Conservation (phyloP, 2,888 invertebrate genomes). For the Lasius platythorax region DNA sequence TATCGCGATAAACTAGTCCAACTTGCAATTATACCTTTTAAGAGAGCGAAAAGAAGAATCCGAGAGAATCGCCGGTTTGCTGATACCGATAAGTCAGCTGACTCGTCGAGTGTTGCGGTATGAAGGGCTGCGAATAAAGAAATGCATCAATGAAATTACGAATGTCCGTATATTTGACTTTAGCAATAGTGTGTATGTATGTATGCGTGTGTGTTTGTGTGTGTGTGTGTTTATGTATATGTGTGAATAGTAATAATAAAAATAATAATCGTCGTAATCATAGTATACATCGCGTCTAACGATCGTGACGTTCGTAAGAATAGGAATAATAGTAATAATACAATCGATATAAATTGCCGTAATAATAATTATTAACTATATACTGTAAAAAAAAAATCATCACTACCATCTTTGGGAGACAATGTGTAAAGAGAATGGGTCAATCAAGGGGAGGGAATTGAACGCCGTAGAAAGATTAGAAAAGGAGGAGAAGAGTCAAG, state of each 20-base stretch:
- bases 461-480: conserved; percentile 49
- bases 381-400: conserved; percentile 70
- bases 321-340: conserved; percentile 71
- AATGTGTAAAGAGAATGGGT: conserved; percentile 71
- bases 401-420: conserved; percentile 83
- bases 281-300: conserved; percentile 76
- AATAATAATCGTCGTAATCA: conserved; percentile 77
- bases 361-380: conserved; percentile 65
- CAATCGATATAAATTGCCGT: conserved; percentile 67
- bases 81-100: not conserved
- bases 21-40: conserved; percentile 3
- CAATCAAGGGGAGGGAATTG: conserved; percentile 35
- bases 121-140: not conserved
- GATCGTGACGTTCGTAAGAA: conserved; percentile 70
- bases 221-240: conserved; percentile 54
- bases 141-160: conserved; percentile 70
- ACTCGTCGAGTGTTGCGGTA: not conserved
- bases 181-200: conserved; percentile 69
- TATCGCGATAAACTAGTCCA: not conserved
- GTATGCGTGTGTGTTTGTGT: not conserved
- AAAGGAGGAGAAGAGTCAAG: conserved; percentile 26
- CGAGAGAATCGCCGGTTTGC: conserved; percentile 4
- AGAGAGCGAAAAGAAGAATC: conserved; percentile 31
- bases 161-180: conserved; percentile 82
- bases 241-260: conserved; percentile 77